phyloP scores from a whole-genome alignment of 2,888 invertebrate species.

The Autographa pulchrina region DNA sequence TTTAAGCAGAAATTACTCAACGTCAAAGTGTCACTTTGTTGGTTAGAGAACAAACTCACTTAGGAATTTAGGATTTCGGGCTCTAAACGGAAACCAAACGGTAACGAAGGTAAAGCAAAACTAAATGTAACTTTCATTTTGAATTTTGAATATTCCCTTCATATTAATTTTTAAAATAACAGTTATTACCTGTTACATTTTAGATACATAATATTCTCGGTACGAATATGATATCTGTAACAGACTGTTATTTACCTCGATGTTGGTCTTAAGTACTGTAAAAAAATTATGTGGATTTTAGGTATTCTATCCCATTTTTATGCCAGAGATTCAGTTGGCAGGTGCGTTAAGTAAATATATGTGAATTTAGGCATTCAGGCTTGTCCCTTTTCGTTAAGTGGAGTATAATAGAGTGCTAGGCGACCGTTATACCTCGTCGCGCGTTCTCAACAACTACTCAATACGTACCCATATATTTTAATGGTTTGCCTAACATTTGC shows the following conservation, averaged over 20 bases:
- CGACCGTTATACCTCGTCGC: not conserved
- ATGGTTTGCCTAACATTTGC: not conserved
- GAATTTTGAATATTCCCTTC: too few relatives aligned
- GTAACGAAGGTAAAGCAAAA: conserved; percentile 15
- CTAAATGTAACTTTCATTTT: conserved; percentile 1
- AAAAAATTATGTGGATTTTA: too few relatives aligned
- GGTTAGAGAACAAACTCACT: conserved; percentile 13
- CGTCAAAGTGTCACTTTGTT: conserved; percentile 27
- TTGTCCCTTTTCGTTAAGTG: conserved; percentile 23
- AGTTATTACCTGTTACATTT: too few relatives aligned
- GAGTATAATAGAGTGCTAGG: conserved; percentile 32
- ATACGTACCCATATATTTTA: not conserved
- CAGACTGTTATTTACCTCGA: too few relatives aligned
- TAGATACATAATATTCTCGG: too few relatives aligned
- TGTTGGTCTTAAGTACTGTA: too few relatives aligned
- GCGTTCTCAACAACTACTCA: not conserved
- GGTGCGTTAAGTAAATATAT: conserved; percentile 22
- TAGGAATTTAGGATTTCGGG: not conserved
- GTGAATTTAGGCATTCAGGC: conserved; percentile 17
- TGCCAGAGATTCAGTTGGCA: conserved; percentile 13
- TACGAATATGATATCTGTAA: too few relatives aligned
- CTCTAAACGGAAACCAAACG: conserved; percentile 17
- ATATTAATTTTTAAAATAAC: too few relatives aligned
- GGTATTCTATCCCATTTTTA: not conserved
- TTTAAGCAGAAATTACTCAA: conserved; percentile 27